Conservation (phyloP, 1,140 invertebrate species). For the Acyrthosiphon pisum region DNA sequence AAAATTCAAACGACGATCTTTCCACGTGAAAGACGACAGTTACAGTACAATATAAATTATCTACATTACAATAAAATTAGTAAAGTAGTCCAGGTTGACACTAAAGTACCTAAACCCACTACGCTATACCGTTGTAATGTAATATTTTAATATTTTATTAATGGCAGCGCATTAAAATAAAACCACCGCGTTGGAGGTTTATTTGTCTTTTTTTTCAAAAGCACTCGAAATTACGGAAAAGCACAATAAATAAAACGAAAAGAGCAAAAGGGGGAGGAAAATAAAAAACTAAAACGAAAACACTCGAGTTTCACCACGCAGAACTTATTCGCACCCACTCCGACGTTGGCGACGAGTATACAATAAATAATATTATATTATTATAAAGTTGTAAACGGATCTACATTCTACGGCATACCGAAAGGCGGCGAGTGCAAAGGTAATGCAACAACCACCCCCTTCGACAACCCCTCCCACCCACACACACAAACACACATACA, state of each 20-base stretch:
- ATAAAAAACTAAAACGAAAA: conserved; percentile 12
- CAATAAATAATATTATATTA: neutral
- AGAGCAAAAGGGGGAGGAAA: neutral
- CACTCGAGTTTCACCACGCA: neutral
- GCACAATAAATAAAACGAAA: neutral
- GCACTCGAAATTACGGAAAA: conserved; percentile 11
- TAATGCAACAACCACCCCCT: neutral
- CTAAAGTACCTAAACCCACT: neutral
- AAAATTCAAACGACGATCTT: neutral
- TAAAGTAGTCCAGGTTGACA: neutral
- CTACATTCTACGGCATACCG: neutral
- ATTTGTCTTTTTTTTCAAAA: conserved; percentile 7
- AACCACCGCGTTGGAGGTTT: neutral
- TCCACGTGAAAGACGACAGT: neutral
- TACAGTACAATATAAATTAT: too few species aligned
- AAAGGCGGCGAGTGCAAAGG: neutral
- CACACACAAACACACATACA: neutral
- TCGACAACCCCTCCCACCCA: neutral
- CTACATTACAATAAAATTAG: neutral
- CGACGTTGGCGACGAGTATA: neutral
- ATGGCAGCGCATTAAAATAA: neutral
- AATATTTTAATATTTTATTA: neutral
- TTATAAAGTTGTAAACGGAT: conserved; percentile 41
- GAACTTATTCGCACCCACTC: neutral
- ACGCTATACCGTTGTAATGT: neutral